A percentile compares a stretch with the other conserved stretches of the same genome.
phyloP scores from a whole-genome alignment of 2,797 vertebrate genomes.

The Nannoperca obscura region DNA sequence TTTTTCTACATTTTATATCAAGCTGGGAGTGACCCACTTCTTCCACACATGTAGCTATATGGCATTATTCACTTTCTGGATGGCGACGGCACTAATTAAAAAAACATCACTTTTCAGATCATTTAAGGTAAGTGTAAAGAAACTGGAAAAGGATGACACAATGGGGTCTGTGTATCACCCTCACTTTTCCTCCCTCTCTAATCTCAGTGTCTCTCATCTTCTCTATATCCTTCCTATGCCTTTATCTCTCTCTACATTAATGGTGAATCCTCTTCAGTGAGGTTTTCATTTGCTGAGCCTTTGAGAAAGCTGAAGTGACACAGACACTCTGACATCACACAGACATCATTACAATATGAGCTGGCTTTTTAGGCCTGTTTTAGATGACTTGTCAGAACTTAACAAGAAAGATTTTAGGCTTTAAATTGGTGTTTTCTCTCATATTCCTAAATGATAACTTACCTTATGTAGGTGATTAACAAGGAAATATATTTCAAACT shows the following conservation, averaged over 20 bases:
- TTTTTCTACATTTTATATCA: background rate
- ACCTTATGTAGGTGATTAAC: too few species aligned
- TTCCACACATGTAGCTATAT: background rate
- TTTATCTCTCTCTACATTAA: background rate
- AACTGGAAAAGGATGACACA: conserved; percentile 5
- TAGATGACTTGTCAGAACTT: background rate
- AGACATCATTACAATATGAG: background rate
- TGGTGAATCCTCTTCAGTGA: background rate
- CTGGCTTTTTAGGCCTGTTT: background rate
- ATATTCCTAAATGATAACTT: background rate
- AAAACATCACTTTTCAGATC: conserved; percentile 12
- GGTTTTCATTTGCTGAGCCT: background rate
- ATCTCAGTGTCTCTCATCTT: background rate
- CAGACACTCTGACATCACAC: background rate
- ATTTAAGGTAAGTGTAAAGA: background rate
- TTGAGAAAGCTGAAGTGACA: background rate
- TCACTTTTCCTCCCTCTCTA: background rate
- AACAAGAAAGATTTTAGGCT: background rate
- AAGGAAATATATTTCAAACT: background rate
- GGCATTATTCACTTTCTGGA: conserved; percentile 10
- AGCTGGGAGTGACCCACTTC: conserved; percentile 30
- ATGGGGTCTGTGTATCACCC: background rate
- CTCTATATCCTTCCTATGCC: background rate
- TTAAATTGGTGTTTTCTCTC: background rate
- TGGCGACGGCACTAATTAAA: conserved; percentile 32